Evolutionary conservation across 1,140 invertebrate genomes (phyloP), one percentile per base, ranked within the genome.

Genomic region (Pseudomyrmex sp.): DNA sequence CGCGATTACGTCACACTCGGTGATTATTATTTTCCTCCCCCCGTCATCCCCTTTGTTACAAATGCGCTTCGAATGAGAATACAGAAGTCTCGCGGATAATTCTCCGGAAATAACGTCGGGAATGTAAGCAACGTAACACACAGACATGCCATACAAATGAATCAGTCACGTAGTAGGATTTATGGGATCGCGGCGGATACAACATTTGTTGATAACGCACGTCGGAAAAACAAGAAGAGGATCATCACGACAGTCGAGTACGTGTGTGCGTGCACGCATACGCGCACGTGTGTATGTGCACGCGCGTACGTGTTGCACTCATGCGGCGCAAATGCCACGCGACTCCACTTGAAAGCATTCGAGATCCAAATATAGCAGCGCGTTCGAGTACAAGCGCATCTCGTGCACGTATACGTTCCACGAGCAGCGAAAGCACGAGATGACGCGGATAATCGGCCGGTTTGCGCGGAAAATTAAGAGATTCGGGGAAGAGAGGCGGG

Each of bases 361-460:
- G 59, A 66, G 58, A 35, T 68, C 86, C 88, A 91, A 88, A 90
- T 90, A 88, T 91, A 90, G 87, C 86, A 70, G n/a, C 58, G 69
- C 20, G 46, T 68, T 68, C 61, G 44, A 50, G 26, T 18, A 50
- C 20, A 66, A 35, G 44, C 54, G 2, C 44, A 77, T 75, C 20
- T 35, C 23, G 10, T 44, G 23, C 66, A 10, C 48, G 5, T 50
- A 18, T 18, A 61, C 10, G 10, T 35, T 26, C 26, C 2, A 18
- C 44, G 15, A 18, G 26, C 13, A 20, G 26, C 26, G 26, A 26
- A 26, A 26, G 26, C 46, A 12, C 48, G 20, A 50, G 56, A 82
- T 82, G 77, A 2, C 46, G 61, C 44, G 2, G 4, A 61, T 82
- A 61, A 73, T 73, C 54, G 46, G n/a, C 2, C 3, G 50, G 35